phyloP scores from a whole-genome alignment of 2,888 invertebrate genomes.

The Diadromus collaris region DNA sequence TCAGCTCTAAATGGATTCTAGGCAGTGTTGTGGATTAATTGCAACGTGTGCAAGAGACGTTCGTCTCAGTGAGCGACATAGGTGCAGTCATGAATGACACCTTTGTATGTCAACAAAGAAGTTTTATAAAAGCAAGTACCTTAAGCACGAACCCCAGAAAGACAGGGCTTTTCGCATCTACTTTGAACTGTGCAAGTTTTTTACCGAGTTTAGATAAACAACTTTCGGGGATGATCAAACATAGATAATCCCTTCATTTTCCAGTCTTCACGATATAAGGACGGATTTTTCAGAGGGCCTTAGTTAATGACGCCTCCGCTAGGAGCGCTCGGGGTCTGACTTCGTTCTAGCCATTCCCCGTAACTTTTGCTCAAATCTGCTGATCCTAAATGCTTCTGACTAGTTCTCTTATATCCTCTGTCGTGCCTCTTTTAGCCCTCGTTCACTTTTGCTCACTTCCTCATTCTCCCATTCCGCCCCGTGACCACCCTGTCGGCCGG shows the following conservation, averaged over 20 bases:
- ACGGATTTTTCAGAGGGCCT: not conserved
- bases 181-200: not conserved
- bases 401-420: slow-evolving; percentile 41
- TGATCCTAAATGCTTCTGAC: not conserved
- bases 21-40: not conserved
- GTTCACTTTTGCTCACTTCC: slow-evolving; percentile 41
- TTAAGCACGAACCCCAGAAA: not conserved
- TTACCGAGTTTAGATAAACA: not conserved
- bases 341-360: not conserved
- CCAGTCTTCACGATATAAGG: not conserved
- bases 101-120: not conserved
- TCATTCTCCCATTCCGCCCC: slow-evolving; percentile 59
- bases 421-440: slow-evolving; percentile 43
- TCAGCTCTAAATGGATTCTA: not conserved
- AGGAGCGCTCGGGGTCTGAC: not conserved
- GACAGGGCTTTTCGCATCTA: not conserved
- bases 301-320: not conserved
- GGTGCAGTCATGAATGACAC: not conserved
- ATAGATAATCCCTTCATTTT: too few relatives aligned
- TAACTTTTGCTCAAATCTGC: not conserved
- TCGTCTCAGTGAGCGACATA: not conserved
- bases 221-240: not conserved
- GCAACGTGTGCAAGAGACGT: not conserved
- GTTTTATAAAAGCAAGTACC: not conserved
- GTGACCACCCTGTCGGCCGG: slow-evolving; percentile 58